Evolutionary conservation across 2,797 vertebrate genomes (phyloP).

Genomic region (Lepilemur septentrionalis): DNA sequence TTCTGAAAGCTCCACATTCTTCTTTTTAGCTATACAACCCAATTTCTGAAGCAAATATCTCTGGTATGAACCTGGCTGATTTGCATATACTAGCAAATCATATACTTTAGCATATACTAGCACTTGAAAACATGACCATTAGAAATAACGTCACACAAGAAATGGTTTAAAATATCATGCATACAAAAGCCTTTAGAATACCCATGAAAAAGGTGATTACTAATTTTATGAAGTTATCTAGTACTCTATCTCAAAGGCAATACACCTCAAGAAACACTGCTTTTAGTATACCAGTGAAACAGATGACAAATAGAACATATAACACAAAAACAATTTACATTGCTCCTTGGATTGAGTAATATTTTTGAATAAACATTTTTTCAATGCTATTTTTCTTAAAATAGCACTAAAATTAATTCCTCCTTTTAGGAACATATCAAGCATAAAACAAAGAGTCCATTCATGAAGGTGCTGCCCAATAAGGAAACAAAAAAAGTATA

Average conservation of each 20-base stretch:
- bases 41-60: conserved; percentile 32
- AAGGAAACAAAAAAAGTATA: background rate
- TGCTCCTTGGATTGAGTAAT: background rate
- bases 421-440: background rate
- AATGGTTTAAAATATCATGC: background rate
- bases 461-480: background rate
- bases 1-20: conserved; percentile 55
- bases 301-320: background rate
- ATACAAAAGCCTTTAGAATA: background rate
- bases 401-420: conserved; percentile 21
- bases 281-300: background rate
- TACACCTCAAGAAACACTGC: background rate
- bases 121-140: conserved; percentile 6
- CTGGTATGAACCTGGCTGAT: background rate
- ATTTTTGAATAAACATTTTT: conserved; percentile 30
- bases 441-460: background rate
- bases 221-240: conserved; percentile 26
- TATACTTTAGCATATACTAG: background rate
- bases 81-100: background rate
- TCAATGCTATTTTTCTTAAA: conserved; percentile 6
- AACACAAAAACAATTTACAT: background rate
- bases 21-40: background rate
- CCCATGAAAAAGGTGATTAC: background rate
- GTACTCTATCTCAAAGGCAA: background rate
- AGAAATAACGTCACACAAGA: background rate